Base-by-base conservation (phyloP, 1,140 invertebrate genomes). In the Thaumatotibia leucotreta region DNA sequence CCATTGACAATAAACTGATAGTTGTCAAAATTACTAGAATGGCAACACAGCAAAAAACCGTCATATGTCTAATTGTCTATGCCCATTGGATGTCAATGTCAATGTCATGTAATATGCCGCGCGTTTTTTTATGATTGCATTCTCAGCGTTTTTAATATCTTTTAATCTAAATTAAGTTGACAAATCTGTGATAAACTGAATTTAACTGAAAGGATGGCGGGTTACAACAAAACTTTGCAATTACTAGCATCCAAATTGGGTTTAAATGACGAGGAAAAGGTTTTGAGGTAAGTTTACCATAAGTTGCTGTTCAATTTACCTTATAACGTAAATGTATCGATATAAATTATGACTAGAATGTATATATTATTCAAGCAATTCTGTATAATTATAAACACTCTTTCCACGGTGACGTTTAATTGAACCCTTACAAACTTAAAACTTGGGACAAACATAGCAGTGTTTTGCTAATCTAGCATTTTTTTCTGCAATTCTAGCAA, bases 171-270 rank as follows among this genome's bases (percentile, higher is more conserved):
- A 5, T 14, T 39, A 39, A 4, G 35, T 39, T 5, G 35, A 4
- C 5, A 39, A 14, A 39, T 39, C 14, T 39, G 35, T 39, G n/a
- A 39, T 39, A 39, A 0, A 39, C 35, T 14, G n/a, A n/a, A n/a
- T n/a, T n/a, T n/a, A n/a, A n/a, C n/a, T n/a, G 27, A 39, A 23
- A 65, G 14, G 2, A 52, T 24, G 27, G n/a, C 24, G 14, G 14
- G 24, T 5, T 14, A 77, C 22, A 80, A 81, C 68, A 88, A 83
- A 74, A 85, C 81, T 52, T 63, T 88, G 23, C 70, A 70, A 27
- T 62, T 84, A n/a, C 70, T 90, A 66, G 86, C 88, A 2, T 68
- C 72, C 1, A 90, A 88, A 68, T 69, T 90, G 49, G 82, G 83
- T 31, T 61, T 90, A 6, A 67, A 62, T 11, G 77, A 83, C 1